These are phyloP conservation scores for Calameuta filiformis DNA, from an alignment of 2,888 invertebrate genomes.

Conservation along the genomic window DNA sequence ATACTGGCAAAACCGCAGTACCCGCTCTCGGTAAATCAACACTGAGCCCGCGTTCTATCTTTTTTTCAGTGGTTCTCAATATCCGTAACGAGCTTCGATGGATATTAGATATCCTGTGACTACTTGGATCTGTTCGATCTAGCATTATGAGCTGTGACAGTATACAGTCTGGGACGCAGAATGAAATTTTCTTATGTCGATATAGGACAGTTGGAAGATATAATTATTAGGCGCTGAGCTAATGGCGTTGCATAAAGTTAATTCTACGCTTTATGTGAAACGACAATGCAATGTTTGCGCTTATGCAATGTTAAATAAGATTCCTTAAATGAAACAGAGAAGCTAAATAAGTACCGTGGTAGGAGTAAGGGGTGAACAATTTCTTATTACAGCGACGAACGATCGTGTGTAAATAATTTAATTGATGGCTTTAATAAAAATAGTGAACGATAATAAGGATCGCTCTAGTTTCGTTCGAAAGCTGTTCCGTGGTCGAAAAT, in stretches of 20 bases:
- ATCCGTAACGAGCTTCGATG: slow-evolving; percentile 16
- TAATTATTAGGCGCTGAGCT: neutral
- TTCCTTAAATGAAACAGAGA: neutral
- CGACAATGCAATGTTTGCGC: neutral
- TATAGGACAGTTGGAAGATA: neutral
- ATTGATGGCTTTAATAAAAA: neutral
- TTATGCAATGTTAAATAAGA: neutral
- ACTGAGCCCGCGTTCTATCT: slow-evolving; percentile 16
- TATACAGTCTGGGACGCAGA: neutral
- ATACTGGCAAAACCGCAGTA: slow-evolving; percentile 18
- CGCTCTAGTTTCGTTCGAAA: neutral
- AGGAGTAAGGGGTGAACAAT: neutral
- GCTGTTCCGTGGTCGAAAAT: neutral
- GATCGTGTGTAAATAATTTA: neutral
- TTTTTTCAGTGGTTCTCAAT: slow-evolving; percentile 23
- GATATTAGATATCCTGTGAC: neutral
- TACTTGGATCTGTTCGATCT: neutral
- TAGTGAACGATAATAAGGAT: neutral
- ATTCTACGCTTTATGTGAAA: neutral
- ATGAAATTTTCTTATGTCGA: neutral
- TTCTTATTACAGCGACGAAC: neutral
- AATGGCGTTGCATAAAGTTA: neutral
- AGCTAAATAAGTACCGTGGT: neutral
- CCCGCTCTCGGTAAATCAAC: slow-evolving; percentile 27
- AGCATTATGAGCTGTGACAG: neutral